Percentiles rank a stretch among this genome's conserved stretches.
Evolutionary conservation across 2,888 invertebrate genomes (phyloP).

Genomic region (Metacarcinus magister): DNA sequence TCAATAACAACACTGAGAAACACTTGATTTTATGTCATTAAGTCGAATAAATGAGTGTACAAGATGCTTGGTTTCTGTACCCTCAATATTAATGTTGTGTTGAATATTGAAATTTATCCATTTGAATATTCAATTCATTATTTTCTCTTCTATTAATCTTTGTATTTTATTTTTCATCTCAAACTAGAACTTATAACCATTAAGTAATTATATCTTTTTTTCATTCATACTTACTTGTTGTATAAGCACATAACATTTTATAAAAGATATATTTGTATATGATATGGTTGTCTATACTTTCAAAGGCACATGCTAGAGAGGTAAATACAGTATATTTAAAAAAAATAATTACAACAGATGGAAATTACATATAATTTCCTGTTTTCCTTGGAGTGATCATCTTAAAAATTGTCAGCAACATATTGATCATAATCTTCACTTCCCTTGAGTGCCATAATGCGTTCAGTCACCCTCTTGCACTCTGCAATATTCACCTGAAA

Average conservation of each 20-base stretch:
- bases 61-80: constrained; percentile 35
- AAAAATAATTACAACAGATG: neutral
- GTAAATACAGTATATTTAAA: neutral
- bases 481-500: constrained; percentile 54
- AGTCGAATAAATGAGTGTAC: constrained; percentile 71
- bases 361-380: neutral
- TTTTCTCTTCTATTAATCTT: too few relatives aligned
- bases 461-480: neutral
- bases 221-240: too few relatives aligned
- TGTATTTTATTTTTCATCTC: too few relatives aligned
- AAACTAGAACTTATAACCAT: too few relatives aligned
- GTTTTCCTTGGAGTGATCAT: neutral
- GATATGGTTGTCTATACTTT: neutral
- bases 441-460: neutral
- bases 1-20: constrained; percentile 78
- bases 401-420: neutral
- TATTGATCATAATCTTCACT: neutral
- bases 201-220: too few relatives aligned
- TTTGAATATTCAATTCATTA: too few relatives aligned
- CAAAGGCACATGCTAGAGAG: neutral
- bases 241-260: neutral
- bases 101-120: too few relatives aligned
- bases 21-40: constrained; percentile 73
- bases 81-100: neutral
- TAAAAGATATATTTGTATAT: neutral